Evolutionary conservation across 2,797 vertebrate species (phyloP).

Genomic region (Acanthurus leucopareius): DNA sequence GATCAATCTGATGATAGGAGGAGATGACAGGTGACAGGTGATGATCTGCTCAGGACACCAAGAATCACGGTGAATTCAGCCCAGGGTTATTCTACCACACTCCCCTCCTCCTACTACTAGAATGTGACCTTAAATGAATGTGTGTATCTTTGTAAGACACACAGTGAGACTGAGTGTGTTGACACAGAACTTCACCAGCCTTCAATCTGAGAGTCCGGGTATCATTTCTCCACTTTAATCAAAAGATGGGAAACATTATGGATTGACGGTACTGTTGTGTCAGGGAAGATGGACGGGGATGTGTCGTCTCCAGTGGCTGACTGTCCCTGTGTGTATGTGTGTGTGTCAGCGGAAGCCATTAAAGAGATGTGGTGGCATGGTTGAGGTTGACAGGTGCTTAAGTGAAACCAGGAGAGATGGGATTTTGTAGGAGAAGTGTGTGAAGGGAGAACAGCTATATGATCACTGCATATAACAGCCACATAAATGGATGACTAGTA

Average conservation of each 20-base stretch:
- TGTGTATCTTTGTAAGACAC: slow-evolving; percentile 9
- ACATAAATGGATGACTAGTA: background rate
- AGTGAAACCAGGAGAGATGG: slow-evolving; percentile 51
- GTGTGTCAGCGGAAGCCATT: slow-evolving; percentile 48
- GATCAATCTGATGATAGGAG: slow-evolving; percentile 48
- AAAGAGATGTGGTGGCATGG: slow-evolving; percentile 53
- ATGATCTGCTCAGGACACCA: slow-evolving; percentile 57
- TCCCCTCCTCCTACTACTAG: background rate
- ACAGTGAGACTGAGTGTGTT: background rate
- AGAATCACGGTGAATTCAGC: slow-evolving; percentile 64
- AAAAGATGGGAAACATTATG: slow-evolving; percentile 50
- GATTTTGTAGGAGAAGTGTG: slow-evolving; percentile 24
- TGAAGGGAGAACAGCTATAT: slow-evolving; percentile 16
- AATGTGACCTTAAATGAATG: slow-evolving; percentile 12
- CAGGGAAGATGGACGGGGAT: slow-evolving; percentile 51
- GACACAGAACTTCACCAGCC: slow-evolving; percentile 22
- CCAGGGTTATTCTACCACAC: slow-evolving; percentile 43
- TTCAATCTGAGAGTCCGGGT: slow-evolving; percentile 41
- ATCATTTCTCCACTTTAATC: slow-evolving; percentile 58
- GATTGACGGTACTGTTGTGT: slow-evolving; percentile 36
- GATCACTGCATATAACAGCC: background rate
- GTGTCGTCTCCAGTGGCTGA: background rate
- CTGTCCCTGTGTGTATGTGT: slow-evolving; percentile 16
- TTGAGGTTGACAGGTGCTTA: slow-evolving; percentile 51
- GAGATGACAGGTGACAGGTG: slow-evolving; percentile 62